phyloP scores from a whole-genome alignment of 2,888 invertebrate species.

The Dexiosoma caninum region DNA sequence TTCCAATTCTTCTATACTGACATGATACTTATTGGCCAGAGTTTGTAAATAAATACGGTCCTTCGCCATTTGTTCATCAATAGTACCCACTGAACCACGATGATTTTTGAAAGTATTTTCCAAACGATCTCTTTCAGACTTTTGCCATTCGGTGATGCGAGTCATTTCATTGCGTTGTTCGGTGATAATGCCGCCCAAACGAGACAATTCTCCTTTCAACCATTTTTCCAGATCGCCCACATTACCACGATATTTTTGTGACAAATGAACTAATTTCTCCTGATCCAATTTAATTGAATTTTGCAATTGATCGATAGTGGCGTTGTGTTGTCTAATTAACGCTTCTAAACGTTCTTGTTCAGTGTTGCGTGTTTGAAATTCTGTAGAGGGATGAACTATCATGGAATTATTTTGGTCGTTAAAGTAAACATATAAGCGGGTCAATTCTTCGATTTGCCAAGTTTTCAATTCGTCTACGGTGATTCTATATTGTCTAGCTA shows the following conservation, averaged over 20 bases:
- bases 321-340: slow-evolving; percentile 73
- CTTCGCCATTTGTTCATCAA: slow-evolving; percentile 71
- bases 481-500: slow-evolving; percentile 70
- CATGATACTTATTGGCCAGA: slow-evolving; percentile 73
- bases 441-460: slow-evolving; percentile 74
- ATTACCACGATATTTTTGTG: slow-evolving; percentile 72
- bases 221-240: slow-evolving; percentile 74
- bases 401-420: slow-evolving; percentile 72
- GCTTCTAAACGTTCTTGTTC: slow-evolving; percentile 71
- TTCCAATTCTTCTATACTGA: slow-evolving; percentile 74
- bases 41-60: slow-evolving; percentile 72
- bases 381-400: slow-evolving; percentile 64
- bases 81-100: slow-evolving; percentile 72
- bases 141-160: slow-evolving; percentile 74
- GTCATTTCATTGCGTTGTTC: slow-evolving; percentile 74
- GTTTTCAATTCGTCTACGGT: slow-evolving; percentile 70
- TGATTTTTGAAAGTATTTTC: slow-evolving; percentile 72
- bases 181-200: slow-evolving; percentile 71
- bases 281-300: slow-evolving; percentile 73
- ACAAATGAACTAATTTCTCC: slow-evolving; percentile 71
- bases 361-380: slow-evolving; percentile 65
- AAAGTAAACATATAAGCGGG: slow-evolving; percentile 71
- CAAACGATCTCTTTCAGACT: slow-evolving; percentile 72
- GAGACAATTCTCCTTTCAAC: slow-evolving; percentile 72
- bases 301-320: slow-evolving; percentile 72